Percentiles rank a stretch among this genome's conserved stretches.
Evolutionary conservation across 2,113 vertebrate species (phyloP).

Genomic region (Petroica traversi): DNA sequence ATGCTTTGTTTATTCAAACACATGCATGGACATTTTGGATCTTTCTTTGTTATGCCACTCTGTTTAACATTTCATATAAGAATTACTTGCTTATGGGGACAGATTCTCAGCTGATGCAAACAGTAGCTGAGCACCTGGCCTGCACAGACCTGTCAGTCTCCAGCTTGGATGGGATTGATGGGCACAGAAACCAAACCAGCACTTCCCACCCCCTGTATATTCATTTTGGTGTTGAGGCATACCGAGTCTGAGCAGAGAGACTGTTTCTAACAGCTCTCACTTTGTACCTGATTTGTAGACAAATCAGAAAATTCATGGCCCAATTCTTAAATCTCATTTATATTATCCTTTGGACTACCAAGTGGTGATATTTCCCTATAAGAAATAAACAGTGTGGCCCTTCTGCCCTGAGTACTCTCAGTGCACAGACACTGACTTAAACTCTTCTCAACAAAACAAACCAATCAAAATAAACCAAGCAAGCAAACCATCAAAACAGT

Average conservation of each 20-base stretch:
- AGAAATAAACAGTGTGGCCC: background rate
- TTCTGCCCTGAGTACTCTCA: background rate
- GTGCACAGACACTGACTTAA: background rate
- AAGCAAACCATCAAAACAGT: background rate
- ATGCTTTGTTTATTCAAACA: background rate
- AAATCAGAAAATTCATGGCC: background rate
- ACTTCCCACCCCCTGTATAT: background rate
- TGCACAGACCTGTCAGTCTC: background rate
- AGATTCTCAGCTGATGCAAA: slow-evolving; percentile 8
- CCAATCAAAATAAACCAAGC: background rate
- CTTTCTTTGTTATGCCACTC: background rate
- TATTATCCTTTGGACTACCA: background rate
- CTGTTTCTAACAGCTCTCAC: background rate
- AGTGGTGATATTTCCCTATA: background rate
- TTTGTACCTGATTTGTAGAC: background rate
- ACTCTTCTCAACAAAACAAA: background rate
- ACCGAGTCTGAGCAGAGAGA: background rate
- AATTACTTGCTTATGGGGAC: background rate
- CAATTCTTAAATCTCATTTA: background rate
- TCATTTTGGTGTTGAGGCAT: background rate
- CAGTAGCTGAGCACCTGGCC: background rate
- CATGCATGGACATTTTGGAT: background rate
- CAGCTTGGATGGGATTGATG: background rate
- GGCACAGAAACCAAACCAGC: background rate
- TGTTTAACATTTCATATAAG: background rate